These are phyloP conservation scores for Eilema depressum DNA, from an alignment of 2,888 invertebrate genomes.

Conservation along the genomic window DNA sequence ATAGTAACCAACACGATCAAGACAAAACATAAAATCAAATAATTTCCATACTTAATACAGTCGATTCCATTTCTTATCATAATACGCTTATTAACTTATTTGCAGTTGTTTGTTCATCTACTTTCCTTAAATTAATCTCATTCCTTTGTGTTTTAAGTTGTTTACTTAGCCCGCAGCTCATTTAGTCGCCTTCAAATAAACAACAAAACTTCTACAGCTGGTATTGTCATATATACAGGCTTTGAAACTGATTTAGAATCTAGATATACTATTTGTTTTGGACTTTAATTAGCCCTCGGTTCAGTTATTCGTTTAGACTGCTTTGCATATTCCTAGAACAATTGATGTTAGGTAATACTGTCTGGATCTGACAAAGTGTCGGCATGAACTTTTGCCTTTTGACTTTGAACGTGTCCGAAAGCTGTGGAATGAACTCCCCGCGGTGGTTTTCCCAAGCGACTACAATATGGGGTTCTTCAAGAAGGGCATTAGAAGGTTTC, in stretches of 20 bases:
- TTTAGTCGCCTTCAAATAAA: slow-evolving; percentile 2
- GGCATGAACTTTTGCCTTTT: too few species aligned
- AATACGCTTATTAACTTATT: slow-evolving; percentile 6
- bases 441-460: too few species aligned
- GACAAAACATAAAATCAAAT: neutral
- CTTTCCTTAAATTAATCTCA: slow-evolving; percentile 12
- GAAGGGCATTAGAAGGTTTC: too few species aligned
- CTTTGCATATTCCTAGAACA: neutral
- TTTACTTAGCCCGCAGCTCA: slow-evolving; percentile 7
- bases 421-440: too few species aligned
- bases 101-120: slow-evolving; percentile 10
- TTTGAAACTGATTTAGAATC: neutral
- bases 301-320: neutral
- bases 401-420: too few species aligned
- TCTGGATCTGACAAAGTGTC: neutral
- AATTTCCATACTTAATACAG: neutral
- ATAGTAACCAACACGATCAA: neutral
- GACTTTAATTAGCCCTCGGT: neutral
- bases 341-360: neutral
- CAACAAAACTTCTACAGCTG: slow-evolving; percentile 6
- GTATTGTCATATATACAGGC: neutral
- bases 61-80: slow-evolving; percentile 10
- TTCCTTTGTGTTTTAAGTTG: slow-evolving; percentile 19
- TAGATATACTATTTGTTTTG: neutral
- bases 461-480: too few species aligned